Evolutionary conservation across 2,797 vertebrate species (phyloP).

Genomic region (Nannoperca obscura): DNA sequence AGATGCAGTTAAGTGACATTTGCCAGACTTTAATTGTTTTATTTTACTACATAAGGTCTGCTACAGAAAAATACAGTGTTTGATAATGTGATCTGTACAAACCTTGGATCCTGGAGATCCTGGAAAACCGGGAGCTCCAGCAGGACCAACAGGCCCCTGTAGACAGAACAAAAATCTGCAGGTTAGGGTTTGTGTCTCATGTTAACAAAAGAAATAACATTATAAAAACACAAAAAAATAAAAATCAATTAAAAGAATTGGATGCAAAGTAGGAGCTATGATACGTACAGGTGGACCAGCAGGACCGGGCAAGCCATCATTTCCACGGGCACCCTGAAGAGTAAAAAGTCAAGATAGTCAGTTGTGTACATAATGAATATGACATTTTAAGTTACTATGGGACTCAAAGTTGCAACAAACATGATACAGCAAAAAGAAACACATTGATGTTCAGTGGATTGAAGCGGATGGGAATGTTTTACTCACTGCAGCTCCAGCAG

Average conservation of each 20-base stretch:
- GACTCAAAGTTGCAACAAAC: constrained; percentile 6
- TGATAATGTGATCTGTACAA: constrained; percentile 38
- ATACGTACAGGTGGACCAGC: constrained; percentile 94
- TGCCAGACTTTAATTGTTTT: not conserved
- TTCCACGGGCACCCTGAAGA: constrained; percentile 94
- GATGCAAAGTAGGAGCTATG: not conserved
- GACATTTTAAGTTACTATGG: not conserved
- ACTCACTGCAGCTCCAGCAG: constrained; percentile 95
- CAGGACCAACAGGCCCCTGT: constrained; percentile 95
- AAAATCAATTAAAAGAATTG: not conserved
- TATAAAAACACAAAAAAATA: not conserved
- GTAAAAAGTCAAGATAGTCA: constrained; percentile 36
- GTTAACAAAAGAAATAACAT: not conserved
- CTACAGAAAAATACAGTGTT: not conserved
- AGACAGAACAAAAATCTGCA: constrained; percentile 24
- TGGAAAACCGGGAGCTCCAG: constrained; percentile 96
- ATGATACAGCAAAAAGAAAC: not conserved
- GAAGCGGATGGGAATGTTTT: not conserved
- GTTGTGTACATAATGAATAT: not conserved
- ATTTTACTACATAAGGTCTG: not conserved
- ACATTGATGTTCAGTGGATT: not conserved
- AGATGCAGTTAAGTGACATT: not conserved
- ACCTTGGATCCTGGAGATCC: constrained; percentile 97
- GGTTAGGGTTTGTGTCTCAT: constrained; percentile 33
- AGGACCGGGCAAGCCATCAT: constrained; percentile 95